Base-by-base conservation (phyloP, 2,888 invertebrate genomes). In the Onthophagus sagittarius region DNA sequence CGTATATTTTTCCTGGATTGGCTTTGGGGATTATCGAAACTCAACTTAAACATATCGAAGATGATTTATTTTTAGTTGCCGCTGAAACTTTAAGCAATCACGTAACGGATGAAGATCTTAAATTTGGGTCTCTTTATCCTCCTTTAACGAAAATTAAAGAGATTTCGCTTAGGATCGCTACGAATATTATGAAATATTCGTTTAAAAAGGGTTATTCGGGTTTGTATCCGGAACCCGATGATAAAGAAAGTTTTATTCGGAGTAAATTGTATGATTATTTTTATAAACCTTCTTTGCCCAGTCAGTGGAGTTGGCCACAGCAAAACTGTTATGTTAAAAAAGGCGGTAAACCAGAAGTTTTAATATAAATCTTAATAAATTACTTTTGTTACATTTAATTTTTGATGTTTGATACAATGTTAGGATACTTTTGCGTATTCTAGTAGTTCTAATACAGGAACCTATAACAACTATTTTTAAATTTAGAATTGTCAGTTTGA, bases 1-100 rank as follows among this genome's bases (percentile, higher is more conserved):
- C 97, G 0, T 98, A 98, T 87, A 96, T 98, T 85, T 98, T 97
- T 90, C 99, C 99, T 15, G 99, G 99, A 4, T 89, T 97, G 78
- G 97, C 97, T 31, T 89, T 99, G 65, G 98, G 95, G 76, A 92
- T 94, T 73, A 92, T 98, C 78, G 92, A 93, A 81, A 94, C 95
- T 78, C 96, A 96, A 72, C 92, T 97, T 85, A 88, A 93, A 79
- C 94, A 93, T 82, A 96, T 99, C 83, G 91, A 93, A 9, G 98
- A 99, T 81, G 94, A 96, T 80, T 90, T 96, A 75, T 97, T 99
- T 90, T 89, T 99, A 73, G 89, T 95, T 13, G 93, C 99, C 33
- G 97, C 99, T 1, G 85, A 95, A 91, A 89, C 93, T 72, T 86
- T 99, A 72, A 91, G 98, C 0, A 90, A 91, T 4, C 87, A 95